These are phyloP conservation scores for Agonopterix arenella DNA, from an alignment of 2,888 invertebrate genomes.

Conservation along the genomic window DNA sequence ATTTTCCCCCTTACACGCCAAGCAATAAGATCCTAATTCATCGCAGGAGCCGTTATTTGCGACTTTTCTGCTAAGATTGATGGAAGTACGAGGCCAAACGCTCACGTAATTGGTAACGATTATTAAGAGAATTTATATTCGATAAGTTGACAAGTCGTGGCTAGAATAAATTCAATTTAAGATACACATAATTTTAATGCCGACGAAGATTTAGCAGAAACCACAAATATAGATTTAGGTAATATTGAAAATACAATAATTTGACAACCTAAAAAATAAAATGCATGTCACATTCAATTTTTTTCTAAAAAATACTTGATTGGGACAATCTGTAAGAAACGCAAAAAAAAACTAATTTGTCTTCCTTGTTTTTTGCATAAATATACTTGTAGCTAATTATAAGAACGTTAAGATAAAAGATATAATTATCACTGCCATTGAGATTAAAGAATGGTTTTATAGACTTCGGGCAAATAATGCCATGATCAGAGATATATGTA, in stretches of 20 bases:
- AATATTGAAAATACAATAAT: too few relatives aligned
- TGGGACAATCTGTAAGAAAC: too few relatives aligned
- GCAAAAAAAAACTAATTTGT: too few relatives aligned
- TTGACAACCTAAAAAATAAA: too few relatives aligned
- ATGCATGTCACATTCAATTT: too few relatives aligned
- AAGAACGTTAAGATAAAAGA: too few relatives aligned
- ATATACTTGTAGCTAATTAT: too few relatives aligned
- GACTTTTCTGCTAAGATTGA: slow-evolving; percentile 43
- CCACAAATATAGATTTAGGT: too few relatives aligned
- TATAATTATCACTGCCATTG: background rate
- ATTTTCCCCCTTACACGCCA: slow-evolving; percentile 52
- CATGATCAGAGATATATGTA: slow-evolving; percentile 14
- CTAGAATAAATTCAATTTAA: slow-evolving; percentile 52
- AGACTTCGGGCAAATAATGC: slow-evolving; percentile 1
- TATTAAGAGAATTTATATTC: slow-evolving; percentile 67
- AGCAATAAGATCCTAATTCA: slow-evolving; percentile 59
- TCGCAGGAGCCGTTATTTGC: slow-evolving; percentile 19
- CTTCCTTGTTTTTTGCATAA: too few relatives aligned
- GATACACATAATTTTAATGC: slow-evolving; percentile 17
- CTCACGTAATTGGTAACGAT: slow-evolving; percentile 68
- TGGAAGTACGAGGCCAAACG: slow-evolving; percentile 54
- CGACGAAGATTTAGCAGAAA: background rate
- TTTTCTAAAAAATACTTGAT: too few relatives aligned
- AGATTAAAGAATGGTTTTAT: slow-evolving; percentile 7
- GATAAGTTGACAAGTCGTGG: slow-evolving; percentile 60